A percentile compares a stretch with the other conserved stretches of the same genome.
Evolutionary conservation across 2,797 vertebrate genomes (phyloP).

Genomic region (Neosilurus hyrtlii): DNA sequence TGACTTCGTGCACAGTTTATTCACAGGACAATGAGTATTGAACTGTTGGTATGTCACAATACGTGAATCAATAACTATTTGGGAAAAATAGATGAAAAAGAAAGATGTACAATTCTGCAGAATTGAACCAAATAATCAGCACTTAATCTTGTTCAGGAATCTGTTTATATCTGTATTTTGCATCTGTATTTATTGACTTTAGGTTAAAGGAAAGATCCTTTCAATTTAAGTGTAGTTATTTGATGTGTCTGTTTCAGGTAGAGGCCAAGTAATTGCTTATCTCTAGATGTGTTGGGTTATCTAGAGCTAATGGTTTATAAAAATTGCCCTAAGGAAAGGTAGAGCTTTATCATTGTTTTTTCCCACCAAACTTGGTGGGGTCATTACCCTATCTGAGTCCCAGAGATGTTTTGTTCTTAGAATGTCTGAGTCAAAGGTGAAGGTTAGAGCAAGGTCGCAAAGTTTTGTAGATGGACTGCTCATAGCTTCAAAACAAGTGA

Average conservation of each 20-base stretch:
- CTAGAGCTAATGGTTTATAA: not conserved
- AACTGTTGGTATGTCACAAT: not conserved
- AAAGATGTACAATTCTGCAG: not conserved
- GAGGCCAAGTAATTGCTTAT: not conserved
- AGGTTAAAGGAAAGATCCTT: not conserved
- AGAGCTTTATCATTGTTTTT: not conserved
- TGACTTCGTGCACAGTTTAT: not conserved
- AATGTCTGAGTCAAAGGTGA: too few relatives aligned
- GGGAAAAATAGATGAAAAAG: not conserved
- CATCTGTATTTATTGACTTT: not conserved
- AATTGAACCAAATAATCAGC: not conserved
- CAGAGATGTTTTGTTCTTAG: too few relatives aligned
- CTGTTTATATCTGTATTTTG: not conserved
- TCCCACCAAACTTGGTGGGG: too few relatives aligned
- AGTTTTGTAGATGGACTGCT: too few relatives aligned
- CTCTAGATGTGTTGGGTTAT: not conserved
- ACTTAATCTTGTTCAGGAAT: not conserved
- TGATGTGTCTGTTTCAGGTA: conserved; percentile 41
- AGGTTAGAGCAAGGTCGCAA: too few relatives aligned
- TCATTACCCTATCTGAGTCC: too few relatives aligned
- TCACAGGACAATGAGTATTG: conserved; percentile 13
- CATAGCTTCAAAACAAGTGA: too few relatives aligned
- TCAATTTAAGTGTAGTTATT: conserved; percentile 21
- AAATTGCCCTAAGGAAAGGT: not conserved
- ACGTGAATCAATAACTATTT: conserved; percentile 26